Evolutionary conservation across 2,113 vertebrate species (phyloP), one percentile per base, ranked within the genome.

Genomic region (Oryzias celebensis): DNA sequence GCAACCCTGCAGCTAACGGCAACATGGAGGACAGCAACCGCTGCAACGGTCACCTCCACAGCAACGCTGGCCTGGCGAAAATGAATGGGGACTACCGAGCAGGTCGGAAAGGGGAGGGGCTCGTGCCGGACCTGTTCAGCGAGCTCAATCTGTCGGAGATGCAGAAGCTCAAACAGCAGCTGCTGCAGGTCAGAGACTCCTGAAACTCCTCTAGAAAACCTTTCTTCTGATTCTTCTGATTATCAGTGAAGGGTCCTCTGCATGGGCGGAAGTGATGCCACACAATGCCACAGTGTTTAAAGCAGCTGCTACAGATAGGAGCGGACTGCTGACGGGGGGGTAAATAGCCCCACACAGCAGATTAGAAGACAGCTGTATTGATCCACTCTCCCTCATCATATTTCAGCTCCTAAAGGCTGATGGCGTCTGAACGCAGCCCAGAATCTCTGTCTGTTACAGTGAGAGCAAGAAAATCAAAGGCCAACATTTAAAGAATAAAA

Each of bases 71-170:
- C 10, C 83, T 94, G 0, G 88, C 87, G 46, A 98, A 96, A 69
- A 85, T 95, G 65, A 95, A 92, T 0, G 92, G 92, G 28, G 96
- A 97, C 61, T 98, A 92, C 74, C 91, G 93, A 5, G 49, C 91
- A 0, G 75, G 91, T 18, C 88, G 95, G 68, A 98, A 98, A 79
- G 95, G 91, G 56, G 96, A 97, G 48, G 87, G 90, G 20, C 87
- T 97, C 0, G 97, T 96, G 55, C 96, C 96, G 0, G 97, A 99
- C 84, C 94, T 99, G 72, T 97, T 99, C 91, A 99, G 97, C 58
- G 97, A 99, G 81, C 94, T 99, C 72, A 98, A 96, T 88, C 93
- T 99, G 87, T 98, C 97, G 0, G 97, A 99, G 91, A 97, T 99
- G 84, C 97, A 99, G 90, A 99, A 99, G 67, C 82, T 99, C 58